Evolutionary conservation across 2,888 invertebrate species (phyloP), one percentile per base, ranked within the genome.

Genomic region (Dryomyza anilis): DNA sequence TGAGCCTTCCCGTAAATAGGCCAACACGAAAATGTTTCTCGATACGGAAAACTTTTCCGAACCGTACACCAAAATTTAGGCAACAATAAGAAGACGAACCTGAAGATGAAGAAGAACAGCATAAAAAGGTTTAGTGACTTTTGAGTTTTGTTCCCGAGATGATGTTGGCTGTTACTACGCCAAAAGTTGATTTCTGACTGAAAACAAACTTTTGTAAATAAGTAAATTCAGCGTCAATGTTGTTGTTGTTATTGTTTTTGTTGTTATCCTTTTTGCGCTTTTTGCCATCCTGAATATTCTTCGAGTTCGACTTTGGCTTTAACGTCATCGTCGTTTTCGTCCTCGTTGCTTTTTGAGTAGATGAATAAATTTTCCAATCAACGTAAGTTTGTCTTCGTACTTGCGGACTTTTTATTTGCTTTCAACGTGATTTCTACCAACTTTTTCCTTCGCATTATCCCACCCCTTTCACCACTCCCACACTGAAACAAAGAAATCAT

Each of bases 351-450:
- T 67, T 68, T 68, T 56, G 69, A 62, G 69, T 61, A 55, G 56
- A 67, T 69, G 70, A 68, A 72, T 72, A 72, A 71, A 72, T 71
- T 72, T 72, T 70, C 67, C 72, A 72, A 72, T 72, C 72, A 72
- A 70, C 71, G 70, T 71, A 67, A 67, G 71, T 69, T 70, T 72
- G 71, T 70, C 64, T 69, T 70, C 58, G 21, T n/a, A n/a, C n/a
- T 1, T 30, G 10, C 25, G 21, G 25, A 23, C 48, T 10, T 53
- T 16, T 29, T 33, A 56, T 21, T 45, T 30, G 52, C 58, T 25
- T 66, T 69, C 39, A 39, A 2, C 39, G 7, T 12, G 33, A n/a
- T 12, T 12, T 33, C 33, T 7, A 12, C 33, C 7, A 33, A 33
- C 33, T n/a, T 7, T n/a, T 12, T 5, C 39, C 39, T 6, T 33